Conservation (phyloP, 2,888 invertebrate species). For the Limnephilus auricula region DNA sequence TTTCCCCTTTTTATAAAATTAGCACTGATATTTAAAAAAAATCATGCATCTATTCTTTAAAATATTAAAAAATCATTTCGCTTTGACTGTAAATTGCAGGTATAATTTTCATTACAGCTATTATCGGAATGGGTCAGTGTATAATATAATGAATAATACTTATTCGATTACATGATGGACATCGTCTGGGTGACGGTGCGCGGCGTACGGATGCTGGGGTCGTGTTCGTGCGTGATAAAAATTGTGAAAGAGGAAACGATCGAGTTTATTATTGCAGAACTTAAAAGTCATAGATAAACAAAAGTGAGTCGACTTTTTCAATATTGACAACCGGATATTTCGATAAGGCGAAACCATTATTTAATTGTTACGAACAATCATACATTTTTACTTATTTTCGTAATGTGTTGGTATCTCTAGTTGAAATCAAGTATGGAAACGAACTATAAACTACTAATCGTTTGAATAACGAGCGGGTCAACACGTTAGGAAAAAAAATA, state of each 20-base stretch:
- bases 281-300: background rate
- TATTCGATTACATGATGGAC: background rate
- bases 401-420: background rate
- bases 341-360: background rate
- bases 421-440: background rate
- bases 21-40: too few relatives aligned
- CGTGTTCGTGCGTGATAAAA: conserved; percentile 5
- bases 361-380: background rate
- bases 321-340: background rate
- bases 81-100: background rate
- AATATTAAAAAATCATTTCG: background rate
- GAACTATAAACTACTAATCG: background rate
- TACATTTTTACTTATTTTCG: background rate
- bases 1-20: too few relatives aligned
- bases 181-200: background rate
- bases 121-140: background rate
- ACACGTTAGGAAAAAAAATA: background rate
- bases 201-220: conserved; percentile 32
- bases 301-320: background rate
- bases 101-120: background rate
- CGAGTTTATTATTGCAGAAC: conserved; percentile 21
- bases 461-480: background rate
- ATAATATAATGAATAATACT: background rate
- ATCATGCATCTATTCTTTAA: background rate
- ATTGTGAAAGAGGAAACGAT: conserved; percentile 1